Conservation (phyloP, 2,113 vertebrate species). For the Corvus moneduloides region DNA sequence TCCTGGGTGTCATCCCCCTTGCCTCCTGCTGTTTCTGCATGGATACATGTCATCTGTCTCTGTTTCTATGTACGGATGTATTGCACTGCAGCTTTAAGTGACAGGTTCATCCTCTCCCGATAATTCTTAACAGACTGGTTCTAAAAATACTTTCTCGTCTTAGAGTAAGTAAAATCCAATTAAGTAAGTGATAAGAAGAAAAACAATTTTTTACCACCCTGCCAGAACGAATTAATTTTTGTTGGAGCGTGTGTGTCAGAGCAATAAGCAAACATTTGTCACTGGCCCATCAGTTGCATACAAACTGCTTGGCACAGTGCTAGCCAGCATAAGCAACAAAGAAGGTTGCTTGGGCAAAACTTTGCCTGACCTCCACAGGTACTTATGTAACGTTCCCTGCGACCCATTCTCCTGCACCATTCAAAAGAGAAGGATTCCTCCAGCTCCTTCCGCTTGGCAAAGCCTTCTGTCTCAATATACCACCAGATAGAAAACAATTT, state of each 20-base stretch:
- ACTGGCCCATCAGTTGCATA: background rate
- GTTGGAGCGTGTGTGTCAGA: background rate
- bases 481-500: background rate
- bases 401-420: accelerated
- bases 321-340: background rate
- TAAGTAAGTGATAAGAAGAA: background rate
- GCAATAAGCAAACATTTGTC: background rate
- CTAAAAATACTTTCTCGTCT: constrained; percentile 21
- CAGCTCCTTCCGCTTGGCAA: background rate
- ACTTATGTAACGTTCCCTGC: background rate
- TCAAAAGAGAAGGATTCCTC: background rate
- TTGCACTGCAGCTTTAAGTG: constrained; percentile 1
- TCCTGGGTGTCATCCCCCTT: background rate
- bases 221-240: background rate
- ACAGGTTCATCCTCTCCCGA: background rate
- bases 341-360: background rate
- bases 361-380: background rate
- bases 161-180: background rate
- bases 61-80: background rate
- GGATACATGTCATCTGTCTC: background rate
- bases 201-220: background rate
- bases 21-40: background rate
- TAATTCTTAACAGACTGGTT: background rate
- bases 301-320: background rate
- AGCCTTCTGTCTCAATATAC: background rate